Evolutionary conservation across 2,797 vertebrate species (phyloP).

Genomic region (Crax fasciolata): DNA sequence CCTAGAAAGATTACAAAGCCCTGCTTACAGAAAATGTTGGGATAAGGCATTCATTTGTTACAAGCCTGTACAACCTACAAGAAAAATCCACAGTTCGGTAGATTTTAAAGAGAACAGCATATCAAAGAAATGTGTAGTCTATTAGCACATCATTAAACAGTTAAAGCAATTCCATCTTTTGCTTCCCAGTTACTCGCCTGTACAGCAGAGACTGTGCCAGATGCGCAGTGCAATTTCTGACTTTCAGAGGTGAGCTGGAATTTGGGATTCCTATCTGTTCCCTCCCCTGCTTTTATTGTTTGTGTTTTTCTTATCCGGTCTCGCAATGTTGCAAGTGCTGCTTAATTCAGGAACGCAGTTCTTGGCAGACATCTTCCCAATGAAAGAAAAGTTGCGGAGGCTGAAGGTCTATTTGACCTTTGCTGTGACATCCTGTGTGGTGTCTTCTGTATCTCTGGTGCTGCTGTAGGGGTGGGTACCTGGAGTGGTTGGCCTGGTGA

Average conservation of each 20-base stretch:
- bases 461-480: rapidly evolving
- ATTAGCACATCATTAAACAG: conserved; percentile 58
- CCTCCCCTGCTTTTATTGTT: conserved; percentile 30
- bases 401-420: not conserved
- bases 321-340: conserved; percentile 11
- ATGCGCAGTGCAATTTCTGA: conserved; percentile 47
- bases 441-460: not conserved
- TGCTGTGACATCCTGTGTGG: not conserved
- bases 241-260: conserved; percentile 7
- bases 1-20: conserved; percentile 34
- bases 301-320: conserved; percentile 38
- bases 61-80: conserved; percentile 17
- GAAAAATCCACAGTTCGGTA: conserved; percentile 62
- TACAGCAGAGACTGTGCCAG: not conserved
- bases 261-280: not conserved
- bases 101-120: conserved; percentile 33
- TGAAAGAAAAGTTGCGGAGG: conserved; percentile 15
- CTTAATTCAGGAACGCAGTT: conserved; percentile 57
- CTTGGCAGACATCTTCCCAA: conserved; percentile 46
- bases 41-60: conserved; percentile 24
- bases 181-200: conserved; percentile 32
- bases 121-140: conserved; percentile 57
- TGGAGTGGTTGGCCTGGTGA: not conserved
- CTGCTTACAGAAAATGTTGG: conserved; percentile 21
- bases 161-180: conserved; percentile 48